Conservation (phyloP, 2,888 invertebrate species). For the Ophion costatus region DNA sequence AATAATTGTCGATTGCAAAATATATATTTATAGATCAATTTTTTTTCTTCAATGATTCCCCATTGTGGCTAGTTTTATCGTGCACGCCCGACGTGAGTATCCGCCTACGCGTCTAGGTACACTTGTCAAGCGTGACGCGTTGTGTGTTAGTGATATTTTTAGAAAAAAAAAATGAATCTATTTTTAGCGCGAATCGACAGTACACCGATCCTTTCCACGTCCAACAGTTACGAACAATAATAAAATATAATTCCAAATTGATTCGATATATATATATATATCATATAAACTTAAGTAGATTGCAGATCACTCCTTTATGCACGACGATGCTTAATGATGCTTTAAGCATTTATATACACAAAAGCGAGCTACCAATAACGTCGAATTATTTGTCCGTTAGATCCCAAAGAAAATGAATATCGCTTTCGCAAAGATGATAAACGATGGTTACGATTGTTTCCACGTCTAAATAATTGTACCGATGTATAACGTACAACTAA, state of each 20-base stretch:
- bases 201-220: slow-evolving; percentile 60
- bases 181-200: slow-evolving; percentile 65
- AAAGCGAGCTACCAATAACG: slow-evolving; percentile 70
- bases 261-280: slow-evolving; percentile 48
- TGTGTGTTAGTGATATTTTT: slow-evolving; percentile 14
- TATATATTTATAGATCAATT: slow-evolving; percentile 34
- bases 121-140: not conserved
- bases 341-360: slow-evolving; percentile 73
- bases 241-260: slow-evolving; percentile 66
- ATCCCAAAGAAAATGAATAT: slow-evolving; percentile 33
- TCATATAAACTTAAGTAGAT: slow-evolving; percentile 79
- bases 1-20: slow-evolving; percentile 61
- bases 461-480: slow-evolving; percentile 72
- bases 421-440: slow-evolving; percentile 51
- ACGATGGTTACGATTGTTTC: slow-evolving; percentile 69
- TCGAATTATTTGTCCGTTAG: slow-evolving; percentile 34
- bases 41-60: slow-evolving; percentile 40
- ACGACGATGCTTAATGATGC: slow-evolving; percentile 69
- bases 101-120: slow-evolving; percentile 36
- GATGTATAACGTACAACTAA: slow-evolving; percentile 68
- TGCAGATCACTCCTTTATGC: slow-evolving; percentile 79
- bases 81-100: slow-evolving; percentile 46
- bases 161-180: slow-evolving; percentile 63
- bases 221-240: slow-evolving; percentile 69
- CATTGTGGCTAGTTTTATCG: slow-evolving; percentile 32